These are phyloP conservation scores for Astropecten irregularis DNA, from an alignment of 53 echinoderm and acorn worm genomes.

Conservation along the genomic window DNA sequence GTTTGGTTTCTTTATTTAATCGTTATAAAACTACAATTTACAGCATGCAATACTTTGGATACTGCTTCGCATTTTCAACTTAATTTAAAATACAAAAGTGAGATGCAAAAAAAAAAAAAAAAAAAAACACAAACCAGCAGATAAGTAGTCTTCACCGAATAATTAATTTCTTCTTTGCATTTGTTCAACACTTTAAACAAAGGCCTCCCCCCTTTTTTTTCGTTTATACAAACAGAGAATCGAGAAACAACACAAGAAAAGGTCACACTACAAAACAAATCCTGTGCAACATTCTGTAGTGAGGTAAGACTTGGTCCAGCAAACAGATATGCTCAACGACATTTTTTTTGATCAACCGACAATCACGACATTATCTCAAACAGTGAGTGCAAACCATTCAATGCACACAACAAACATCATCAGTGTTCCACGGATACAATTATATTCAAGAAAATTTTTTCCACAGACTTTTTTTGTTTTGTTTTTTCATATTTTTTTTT, in stretches of 20 bases:
- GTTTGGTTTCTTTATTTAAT: neutral
- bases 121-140: neutral
- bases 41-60: constrained; percentile 55
- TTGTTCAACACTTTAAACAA: neutral
- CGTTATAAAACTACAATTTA: constrained; percentile 48
- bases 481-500: neutral
- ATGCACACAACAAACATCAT: constrained; percentile 40
- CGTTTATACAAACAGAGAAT: constrained; percentile 12
- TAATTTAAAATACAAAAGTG: constrained; percentile 32
- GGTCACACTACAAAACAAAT: neutral
- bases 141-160: constrained; percentile 26
- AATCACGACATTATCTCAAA: constrained; percentile 6
- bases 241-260: constrained; percentile 14
- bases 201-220: constrained; percentile 10
- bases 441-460: constrained; percentile 37
- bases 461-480: constrained; percentile 25
- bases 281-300: constrained; percentile 3
- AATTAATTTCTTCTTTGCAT: neutral
- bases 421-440: constrained; percentile 30
- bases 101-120: constrained; percentile 25
- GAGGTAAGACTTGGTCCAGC: constrained; percentile 50
- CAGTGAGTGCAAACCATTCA: constrained; percentile 39
- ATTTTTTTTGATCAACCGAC: constrained; percentile 7
- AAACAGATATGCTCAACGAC: neutral
- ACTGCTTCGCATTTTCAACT: constrained; percentile 18